Evolutionary conservation across 2,888 invertebrate species (phyloP).

Genomic region (Eristalis arbustorum): DNA sequence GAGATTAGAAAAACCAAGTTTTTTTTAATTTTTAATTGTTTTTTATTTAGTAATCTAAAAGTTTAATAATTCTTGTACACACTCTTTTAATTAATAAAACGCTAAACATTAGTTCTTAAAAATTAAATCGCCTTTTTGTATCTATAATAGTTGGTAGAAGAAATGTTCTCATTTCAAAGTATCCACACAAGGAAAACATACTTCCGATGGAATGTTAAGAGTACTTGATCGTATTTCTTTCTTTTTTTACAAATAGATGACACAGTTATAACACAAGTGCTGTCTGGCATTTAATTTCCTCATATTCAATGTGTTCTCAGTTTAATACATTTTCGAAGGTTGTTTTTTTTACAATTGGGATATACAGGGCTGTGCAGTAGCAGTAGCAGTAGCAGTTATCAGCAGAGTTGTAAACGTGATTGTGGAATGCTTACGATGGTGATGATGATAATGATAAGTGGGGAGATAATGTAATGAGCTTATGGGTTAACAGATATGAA

Average conservation of each 20-base stretch:
- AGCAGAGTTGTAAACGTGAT: conserved; percentile 16
- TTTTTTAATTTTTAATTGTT: conserved; percentile 31
- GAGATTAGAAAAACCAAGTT: not conserved
- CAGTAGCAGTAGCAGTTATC: conserved; percentile 2
- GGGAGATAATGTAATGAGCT: no score
- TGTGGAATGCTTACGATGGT: not conserved
- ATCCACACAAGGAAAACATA: not conserved
- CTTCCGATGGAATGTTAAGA: conserved; percentile 47
- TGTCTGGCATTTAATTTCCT: not conserved
- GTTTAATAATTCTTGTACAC: conserved; percentile 62
- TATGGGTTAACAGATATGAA: conserved; percentile 48
- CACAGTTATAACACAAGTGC: conserved; percentile 53
- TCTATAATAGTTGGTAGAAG: not conserved
- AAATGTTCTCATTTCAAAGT: not conserved
- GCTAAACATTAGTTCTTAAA: conserved; percentile 53
- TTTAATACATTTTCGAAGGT: conserved; percentile 64
- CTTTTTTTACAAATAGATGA: conserved; percentile 44
- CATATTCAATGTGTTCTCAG: conserved; percentile 64
- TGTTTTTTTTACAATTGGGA: not conserved
- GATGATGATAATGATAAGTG: conserved; percentile 18
- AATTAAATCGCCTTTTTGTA: conserved; percentile 62
- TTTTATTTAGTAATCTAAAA: conserved; percentile 15
- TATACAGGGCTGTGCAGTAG: not conserved
- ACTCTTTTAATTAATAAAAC: conserved; percentile 69
- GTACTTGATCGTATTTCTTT: conserved; percentile 1